Conservation (phyloP, 1,140 invertebrate genomes). For the Lasioglossum albipes region DNA sequence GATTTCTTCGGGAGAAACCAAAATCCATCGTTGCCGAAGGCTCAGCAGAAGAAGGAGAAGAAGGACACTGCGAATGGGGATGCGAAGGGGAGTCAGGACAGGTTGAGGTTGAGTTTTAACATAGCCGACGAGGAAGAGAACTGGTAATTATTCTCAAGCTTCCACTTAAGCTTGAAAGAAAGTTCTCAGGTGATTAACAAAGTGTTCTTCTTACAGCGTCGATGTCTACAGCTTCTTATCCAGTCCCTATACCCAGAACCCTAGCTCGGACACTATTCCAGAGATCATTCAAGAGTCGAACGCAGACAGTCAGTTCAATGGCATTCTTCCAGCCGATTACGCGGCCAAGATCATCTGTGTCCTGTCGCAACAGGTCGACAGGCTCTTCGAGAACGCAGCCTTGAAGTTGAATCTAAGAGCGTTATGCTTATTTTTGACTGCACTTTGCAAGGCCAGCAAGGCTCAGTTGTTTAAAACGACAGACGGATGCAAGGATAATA, state of each 20-base stretch:
- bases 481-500: constrained; percentile 74
- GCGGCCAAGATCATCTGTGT: constrained; percentile 93
- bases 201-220: constrained; percentile 79
- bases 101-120: constrained; percentile 79
- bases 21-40: constrained; percentile 76
- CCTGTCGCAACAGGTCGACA: constrained; percentile 91
- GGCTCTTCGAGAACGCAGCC: constrained; percentile 91
- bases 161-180: neutral
- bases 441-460: constrained; percentile 90
- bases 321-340: constrained; percentile 88
- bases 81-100: constrained; percentile 73
- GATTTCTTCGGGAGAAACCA: constrained; percentile 88
- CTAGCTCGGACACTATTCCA: constrained; percentile 82
- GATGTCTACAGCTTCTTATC: constrained; percentile 91
- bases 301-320: constrained; percentile 83
- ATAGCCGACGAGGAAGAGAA: constrained; percentile 87
- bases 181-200: neutral
- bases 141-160: constrained; percentile 79
- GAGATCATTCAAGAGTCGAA: constrained; percentile 85
- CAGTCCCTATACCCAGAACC: constrained; percentile 83
- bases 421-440: constrained; percentile 89
- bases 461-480: constrained; percentile 85
- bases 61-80: constrained; percentile 73
- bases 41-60: constrained; percentile 77
- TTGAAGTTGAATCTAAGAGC: constrained; percentile 91